These are phyloP conservation scores for Bombus superbus DNA, from an alignment of 1,140 invertebrate genomes.

Conservation along the genomic window DNA sequence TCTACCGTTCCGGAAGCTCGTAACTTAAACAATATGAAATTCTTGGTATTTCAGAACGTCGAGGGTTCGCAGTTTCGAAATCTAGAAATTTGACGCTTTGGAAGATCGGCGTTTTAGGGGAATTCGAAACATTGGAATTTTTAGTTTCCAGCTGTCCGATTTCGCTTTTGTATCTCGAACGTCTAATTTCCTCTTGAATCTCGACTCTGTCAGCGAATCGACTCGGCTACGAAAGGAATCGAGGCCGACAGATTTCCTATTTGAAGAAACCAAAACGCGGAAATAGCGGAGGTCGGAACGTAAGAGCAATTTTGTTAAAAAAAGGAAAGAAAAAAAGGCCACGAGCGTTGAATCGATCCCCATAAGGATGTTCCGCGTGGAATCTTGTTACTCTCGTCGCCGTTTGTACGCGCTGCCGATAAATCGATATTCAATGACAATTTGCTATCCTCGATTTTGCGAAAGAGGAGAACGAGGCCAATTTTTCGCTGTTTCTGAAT, in stretches of 20 bases:
- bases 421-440: slow-evolving; percentile 6
- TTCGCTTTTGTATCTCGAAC: background rate
- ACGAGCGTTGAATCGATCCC: background rate
- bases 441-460: background rate
- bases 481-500: slow-evolving; percentile 19
- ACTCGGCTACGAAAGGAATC: background rate
- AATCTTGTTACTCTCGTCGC: background rate
- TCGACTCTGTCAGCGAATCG: background rate
- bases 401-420: background rate
- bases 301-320: background rate
- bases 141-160: too few species aligned
- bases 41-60: too few species aligned
- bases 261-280: too few species aligned
- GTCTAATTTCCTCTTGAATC: background rate
- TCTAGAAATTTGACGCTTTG: too few species aligned
- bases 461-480: background rate
- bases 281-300: background rate
- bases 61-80: too few species aligned
- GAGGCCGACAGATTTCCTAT: background rate
- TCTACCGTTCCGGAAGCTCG: too few species aligned
- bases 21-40: too few species aligned
- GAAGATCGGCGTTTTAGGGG: too few species aligned
- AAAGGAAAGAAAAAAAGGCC: background rate
- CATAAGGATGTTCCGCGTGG: background rate
- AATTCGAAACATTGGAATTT: too few species aligned